Base-by-base conservation (phyloP, 2,888 invertebrate species). In the Hyalella azteca region DNA sequence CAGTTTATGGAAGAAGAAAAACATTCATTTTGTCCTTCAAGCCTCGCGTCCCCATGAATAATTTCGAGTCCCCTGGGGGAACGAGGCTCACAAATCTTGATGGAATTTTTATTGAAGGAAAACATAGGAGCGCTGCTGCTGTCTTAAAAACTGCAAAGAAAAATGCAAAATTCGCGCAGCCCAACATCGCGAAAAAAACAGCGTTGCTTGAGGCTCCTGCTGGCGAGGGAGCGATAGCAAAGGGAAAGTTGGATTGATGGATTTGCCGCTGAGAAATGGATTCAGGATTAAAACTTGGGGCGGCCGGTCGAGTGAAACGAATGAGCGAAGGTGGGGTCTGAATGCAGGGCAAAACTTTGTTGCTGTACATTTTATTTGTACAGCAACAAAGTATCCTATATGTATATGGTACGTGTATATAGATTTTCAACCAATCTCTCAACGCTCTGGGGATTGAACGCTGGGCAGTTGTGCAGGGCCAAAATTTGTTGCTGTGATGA, bases 61-160 rank as follows among this genome's bases (percentile, higher is more conserved):
- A 60, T 60, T 60, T 60, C 29, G 60, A 36, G 29, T 36, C 60
- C 60, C 36, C 36, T 36, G 13, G 60, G 60, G 60, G 29, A 29
- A 29, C 29, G 60, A 36, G 60, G 19, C 29, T 36, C 60, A 60
- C 60, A 60, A 60, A 60, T 60, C 60, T 60, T 60, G 60, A 60
- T 60, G 60, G 60, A 60, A 60, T 60, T 60, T 60, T 60, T 60
- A 60, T 60, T 60, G 60, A 36, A 60, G 60, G 36, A 60, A 60
- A 36, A 60, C 36, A 36, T 32, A 36, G n/a, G n/a, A n/a, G n/a
- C n/a, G n/a, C n/a, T n/a, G n/a, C n/a, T n/a, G n/a, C n/a, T n/a
- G n/a, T n/a, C n/a, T n/a, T n/a, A 36, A 60, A 60, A 60, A 60
- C 22, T 22, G 54, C 29, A 54, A 26, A 19, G 60, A 60, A 60